These are phyloP conservation scores for Phalera bucephala DNA, from an alignment of 2,888 invertebrate species.

Conservation along the genomic window DNA sequence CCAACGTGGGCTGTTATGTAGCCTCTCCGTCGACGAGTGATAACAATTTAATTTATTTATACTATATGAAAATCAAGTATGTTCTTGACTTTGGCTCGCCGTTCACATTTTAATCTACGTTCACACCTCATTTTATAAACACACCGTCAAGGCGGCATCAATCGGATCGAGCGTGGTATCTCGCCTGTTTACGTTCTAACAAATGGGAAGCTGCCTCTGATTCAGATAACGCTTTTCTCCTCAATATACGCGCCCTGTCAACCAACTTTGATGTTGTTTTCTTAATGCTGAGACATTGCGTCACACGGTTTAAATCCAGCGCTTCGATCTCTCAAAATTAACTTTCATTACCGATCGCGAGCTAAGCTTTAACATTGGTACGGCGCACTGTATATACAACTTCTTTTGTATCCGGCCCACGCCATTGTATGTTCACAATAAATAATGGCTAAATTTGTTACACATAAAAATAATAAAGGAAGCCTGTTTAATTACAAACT, in stretches of 20 bases:
- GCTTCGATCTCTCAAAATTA: not conserved
- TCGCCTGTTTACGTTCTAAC: conserved; percentile 47
- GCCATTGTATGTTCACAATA: not conserved
- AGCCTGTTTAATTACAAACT: too few relatives aligned
- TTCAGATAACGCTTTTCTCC: conserved; percentile 45
- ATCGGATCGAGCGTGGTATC: conserved; percentile 43
- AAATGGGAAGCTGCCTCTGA: conserved; percentile 46
- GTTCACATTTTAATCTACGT: conserved; percentile 37
- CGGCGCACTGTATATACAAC: not conserved
- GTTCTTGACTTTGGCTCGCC: conserved; percentile 31
- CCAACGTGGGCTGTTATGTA: not conserved
- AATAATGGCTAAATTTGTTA: too few relatives aligned
- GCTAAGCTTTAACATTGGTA: not conserved
- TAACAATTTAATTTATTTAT: conserved; percentile 14
- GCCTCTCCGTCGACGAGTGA: conserved; percentile 7
- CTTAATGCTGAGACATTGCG: conserved; percentile 4
- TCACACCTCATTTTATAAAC: conserved; percentile 51
- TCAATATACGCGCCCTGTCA: conserved; percentile 32
- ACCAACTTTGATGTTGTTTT: conserved; percentile 43
- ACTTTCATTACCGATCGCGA: not conserved
- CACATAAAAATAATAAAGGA: too few relatives aligned
- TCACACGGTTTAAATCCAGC: conserved; percentile 4
- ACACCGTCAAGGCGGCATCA: conserved; percentile 57
- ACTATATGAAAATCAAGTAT: conserved; percentile 1
- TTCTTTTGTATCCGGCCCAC: not conserved